Base-by-base conservation (phyloP, 2,797 vertebrate species). In the Neosilurus hyrtlii region DNA sequence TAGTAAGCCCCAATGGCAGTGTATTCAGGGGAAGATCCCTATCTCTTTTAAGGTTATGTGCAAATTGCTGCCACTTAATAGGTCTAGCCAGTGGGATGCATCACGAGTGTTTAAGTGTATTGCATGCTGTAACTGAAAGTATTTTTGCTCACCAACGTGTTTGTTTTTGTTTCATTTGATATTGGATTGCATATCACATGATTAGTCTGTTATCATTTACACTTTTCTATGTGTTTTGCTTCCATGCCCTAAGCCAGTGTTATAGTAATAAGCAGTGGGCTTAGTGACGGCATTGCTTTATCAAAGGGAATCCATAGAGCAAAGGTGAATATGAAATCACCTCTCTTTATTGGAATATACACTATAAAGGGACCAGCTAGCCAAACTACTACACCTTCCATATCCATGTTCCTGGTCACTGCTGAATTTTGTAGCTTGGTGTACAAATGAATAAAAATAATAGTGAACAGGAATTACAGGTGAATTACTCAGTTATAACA, bases 291-390 rank as follows among this genome's bases (percentile, higher is more conserved):
- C 78, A 84, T 88, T 89, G 86, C 88, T 87, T 84, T 89, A 79
- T 84, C 86, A 92, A 88, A 90, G 90, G 93, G 92, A 92, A 93
- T 93, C 91, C 92, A 92, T 92, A 85, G 87, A 75, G 89, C 89
- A 91, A 88, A 89, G 87, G 82, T 87, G 81, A 76, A 71, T 83
- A 90, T 92, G 88, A 93, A 87, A 89, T 91, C 91, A 93, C 87
- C 81, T 87, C 87, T 91, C 89, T 92, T 90, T 84, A 83, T 54
- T 85, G 86, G 87, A 89, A 75, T 86, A 90, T 93, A 94, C 91
- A 92, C 90, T 89, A 90, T 22, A 83, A 82, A 85, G 89, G 91
- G 90, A 92, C 89, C 91, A 91, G 91, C 90, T 89, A 66, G 71
- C 71, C 80, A 8, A 83, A 90, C 75, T 63, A 85, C 74, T 63